A percentile compares a stretch with the other conserved stretches of the same genome.
Conservation (phyloP, 2,888 invertebrate species). For the Scelioninae gen. 1 region DNA sequence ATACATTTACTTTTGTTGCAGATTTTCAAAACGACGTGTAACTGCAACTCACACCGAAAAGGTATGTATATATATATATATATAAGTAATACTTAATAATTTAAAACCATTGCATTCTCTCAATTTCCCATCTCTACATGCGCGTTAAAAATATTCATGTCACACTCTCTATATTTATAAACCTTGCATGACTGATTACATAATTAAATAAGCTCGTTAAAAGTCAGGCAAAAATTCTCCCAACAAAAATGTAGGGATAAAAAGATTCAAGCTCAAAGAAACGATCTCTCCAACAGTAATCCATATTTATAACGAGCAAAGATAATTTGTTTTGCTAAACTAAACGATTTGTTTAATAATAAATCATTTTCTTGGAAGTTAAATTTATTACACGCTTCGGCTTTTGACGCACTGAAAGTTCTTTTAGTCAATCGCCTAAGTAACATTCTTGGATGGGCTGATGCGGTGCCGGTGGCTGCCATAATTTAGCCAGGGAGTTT, state of each 20-base stretch:
- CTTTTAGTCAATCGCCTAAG: constrained; percentile 69
- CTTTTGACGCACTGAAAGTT: constrained; percentile 68
- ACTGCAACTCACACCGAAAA: too few relatives aligned
- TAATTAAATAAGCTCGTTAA: constrained; percentile 39
- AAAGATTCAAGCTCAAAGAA: not conserved
- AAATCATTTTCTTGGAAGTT: constrained; percentile 58
- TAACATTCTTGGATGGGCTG: constrained; percentile 68
- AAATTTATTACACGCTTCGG: constrained; percentile 62
- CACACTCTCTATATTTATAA: constrained; percentile 10
- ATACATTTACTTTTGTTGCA: too few relatives aligned
- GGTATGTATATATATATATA: not conserved
- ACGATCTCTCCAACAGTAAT: not conserved
- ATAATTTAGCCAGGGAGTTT: constrained; percentile 81
- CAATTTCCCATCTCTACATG: constrained; percentile 5
- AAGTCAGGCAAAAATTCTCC: constrained; percentile 17
- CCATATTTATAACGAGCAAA: constrained; percentile 1
- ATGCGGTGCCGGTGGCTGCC: constrained; percentile 76
- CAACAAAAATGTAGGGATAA: not conserved
- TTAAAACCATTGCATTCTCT: constrained; percentile 2
- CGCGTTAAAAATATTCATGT: constrained; percentile 25
- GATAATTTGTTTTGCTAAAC: constrained; percentile 51
- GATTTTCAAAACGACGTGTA: too few relatives aligned
- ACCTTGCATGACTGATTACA: constrained; percentile 14
- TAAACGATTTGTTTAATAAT: constrained; percentile 56
- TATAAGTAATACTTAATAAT: not conserved